phyloP scores from a whole-genome alignment of 2,888 invertebrate species.

The Eupithecia abbreviata region DNA sequence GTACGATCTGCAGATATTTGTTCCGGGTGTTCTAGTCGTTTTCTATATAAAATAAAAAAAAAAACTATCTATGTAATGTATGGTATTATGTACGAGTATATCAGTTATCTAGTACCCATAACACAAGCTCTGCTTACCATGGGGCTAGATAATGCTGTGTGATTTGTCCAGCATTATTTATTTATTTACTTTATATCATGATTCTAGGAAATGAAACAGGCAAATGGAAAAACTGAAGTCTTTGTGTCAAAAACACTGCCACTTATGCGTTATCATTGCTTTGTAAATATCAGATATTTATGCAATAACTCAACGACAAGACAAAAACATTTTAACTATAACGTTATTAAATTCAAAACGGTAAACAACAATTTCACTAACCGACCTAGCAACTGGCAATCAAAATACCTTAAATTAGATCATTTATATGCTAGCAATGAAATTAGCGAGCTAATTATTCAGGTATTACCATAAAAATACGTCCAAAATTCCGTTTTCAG shows the following conservation, averaged over 20 bases:
- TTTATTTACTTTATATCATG: too few species aligned
- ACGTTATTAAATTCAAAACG: neutral
- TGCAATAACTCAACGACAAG: neutral
- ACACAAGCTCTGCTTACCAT: too few species aligned
- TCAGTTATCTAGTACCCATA: too few species aligned
- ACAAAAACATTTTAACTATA: neutral
- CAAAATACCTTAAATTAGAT: slow-evolving; percentile 23
- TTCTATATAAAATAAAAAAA: too few species aligned
- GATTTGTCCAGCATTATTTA: too few species aligned
- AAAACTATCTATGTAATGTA: too few species aligned
- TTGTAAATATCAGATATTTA: neutral
- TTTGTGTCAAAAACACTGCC: neutral
- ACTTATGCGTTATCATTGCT: neutral
- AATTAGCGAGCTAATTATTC: slow-evolving; percentile 31
- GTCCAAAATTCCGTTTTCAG: slow-evolving; percentile 23
- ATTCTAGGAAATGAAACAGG: neutral
- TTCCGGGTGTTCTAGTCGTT: too few species aligned
- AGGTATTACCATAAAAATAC: slow-evolving; percentile 31
- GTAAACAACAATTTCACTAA: neutral
- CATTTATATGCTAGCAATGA: slow-evolving; percentile 27
- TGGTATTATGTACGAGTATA: too few species aligned
- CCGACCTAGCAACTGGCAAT: slow-evolving; percentile 15
- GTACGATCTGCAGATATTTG: too few species aligned
- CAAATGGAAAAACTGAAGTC: neutral
- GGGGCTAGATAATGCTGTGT: too few species aligned